Conservation (phyloP, 2,113 vertebrate species). For the Cyrtonyx montezumae region DNA sequence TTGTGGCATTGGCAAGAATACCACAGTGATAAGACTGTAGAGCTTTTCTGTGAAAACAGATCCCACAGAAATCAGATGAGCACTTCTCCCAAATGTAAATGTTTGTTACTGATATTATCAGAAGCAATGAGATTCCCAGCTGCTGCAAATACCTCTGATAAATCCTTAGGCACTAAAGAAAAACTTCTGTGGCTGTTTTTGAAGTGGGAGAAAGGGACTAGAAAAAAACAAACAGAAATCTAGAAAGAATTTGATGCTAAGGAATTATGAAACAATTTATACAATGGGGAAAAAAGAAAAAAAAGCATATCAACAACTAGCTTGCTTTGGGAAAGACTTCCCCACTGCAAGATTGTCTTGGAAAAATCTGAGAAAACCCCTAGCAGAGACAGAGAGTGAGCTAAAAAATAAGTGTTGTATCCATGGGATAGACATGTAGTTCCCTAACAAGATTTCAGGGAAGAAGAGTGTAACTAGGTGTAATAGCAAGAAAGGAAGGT, state of each 20-base stretch:
- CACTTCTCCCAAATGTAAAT: background rate
- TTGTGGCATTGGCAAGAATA: background rate
- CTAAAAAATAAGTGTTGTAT: background rate
- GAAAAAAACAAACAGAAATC: background rate
- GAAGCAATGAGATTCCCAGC: background rate
- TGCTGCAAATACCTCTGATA: background rate
- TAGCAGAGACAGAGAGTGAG: background rate
- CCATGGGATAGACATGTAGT: background rate
- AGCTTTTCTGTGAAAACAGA: background rate
- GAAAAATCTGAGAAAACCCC: background rate
- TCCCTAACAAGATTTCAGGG: background rate
- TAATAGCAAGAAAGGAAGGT: background rate
- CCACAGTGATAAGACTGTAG: background rate
- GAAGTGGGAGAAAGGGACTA: background rate
- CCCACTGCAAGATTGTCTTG: rapidly evolving
- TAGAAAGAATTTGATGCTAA: background rate
- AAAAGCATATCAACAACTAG: background rate
- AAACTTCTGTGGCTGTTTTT: background rate
- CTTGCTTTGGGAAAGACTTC: background rate
- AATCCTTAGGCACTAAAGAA: background rate
- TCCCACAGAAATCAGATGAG: background rate
- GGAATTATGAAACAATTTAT: background rate
- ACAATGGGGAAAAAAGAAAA: background rate
- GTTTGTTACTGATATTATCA: background rate
- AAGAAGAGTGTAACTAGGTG: background rate